A percentile compares a stretch with the other conserved stretches of the same genome.
These are phyloP conservation scores for Lasaia peninsularis DNA, from an alignment of 1,140 invertebrate genomes.

Conservation along the genomic window DNA sequence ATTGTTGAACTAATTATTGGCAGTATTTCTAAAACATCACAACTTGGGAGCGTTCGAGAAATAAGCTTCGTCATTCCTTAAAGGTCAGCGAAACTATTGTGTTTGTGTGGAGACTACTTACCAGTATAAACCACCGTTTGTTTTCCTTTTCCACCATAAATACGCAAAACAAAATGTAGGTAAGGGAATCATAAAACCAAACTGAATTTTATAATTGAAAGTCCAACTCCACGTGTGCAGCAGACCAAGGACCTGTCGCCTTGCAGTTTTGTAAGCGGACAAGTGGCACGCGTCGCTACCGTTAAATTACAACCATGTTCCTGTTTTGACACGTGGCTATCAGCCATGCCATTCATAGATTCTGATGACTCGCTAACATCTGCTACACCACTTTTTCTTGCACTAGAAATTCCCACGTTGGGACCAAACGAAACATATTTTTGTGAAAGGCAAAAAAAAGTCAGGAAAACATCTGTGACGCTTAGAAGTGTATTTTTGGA, in stretches of 20 bases:
- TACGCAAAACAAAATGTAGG: no score
- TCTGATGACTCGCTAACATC: slow-evolving; percentile 55
- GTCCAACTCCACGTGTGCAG: background rate
- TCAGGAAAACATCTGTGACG: slow-evolving; percentile 63
- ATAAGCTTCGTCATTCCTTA: no score
- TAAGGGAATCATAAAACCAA: no score
- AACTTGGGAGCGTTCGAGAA: no score
- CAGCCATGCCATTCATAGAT: slow-evolving; percentile 27
- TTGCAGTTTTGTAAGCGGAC: slow-evolving; percentile 59
- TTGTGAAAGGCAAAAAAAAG: slow-evolving; percentile 47
- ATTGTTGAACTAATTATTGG: no score
- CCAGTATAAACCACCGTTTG: no score
- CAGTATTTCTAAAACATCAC: no score
- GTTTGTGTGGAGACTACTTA: no score
- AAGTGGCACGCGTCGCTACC: slow-evolving; percentile 60
- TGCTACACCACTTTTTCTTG: slow-evolving; percentile 46
- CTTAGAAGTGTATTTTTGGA: slow-evolving; percentile 54
- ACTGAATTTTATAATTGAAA: no score
- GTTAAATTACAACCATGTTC: slow-evolving; percentile 54
- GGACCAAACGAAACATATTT: slow-evolving; percentile 51
- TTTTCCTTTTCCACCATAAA: no score
- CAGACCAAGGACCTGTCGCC: slow-evolving; percentile 32
- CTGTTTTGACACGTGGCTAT: slow-evolving; percentile 62
- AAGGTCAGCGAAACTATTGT: no score
- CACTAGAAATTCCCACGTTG: slow-evolving; percentile 59